Evolutionary conservation across 1,140 invertebrate genomes (phyloP), one percentile per base, ranked within the genome.

Genomic region (Phenacoccus solenopsis): DNA sequence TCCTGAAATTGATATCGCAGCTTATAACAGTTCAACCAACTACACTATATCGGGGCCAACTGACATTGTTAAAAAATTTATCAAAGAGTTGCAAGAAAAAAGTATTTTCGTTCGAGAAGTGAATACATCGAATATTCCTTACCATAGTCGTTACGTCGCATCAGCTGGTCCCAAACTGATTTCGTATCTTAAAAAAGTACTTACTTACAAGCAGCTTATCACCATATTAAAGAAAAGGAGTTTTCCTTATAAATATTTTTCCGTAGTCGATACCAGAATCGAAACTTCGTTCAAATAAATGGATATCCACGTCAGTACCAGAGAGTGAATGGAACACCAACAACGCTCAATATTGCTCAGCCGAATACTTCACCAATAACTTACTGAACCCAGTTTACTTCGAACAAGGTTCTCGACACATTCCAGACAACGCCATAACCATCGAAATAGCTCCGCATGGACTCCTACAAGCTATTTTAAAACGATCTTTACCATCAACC

Each of bases 31-130:
- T 21, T 13, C 21, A n/a, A 67, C 35, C 25, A 74, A 69, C 57
- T 88, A 91, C 32, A 95, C 92, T 0, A 86, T 96, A 68, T 94
- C 92, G 4, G 94, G 93, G 1, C 90, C 90, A 3, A 83, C 83
- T 28, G 86, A 87, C 32, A 82, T 84, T 38, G 87, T 94, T 74
- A 80, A 82, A 69, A 77, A 78, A 28, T 92, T 91, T 77, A 86
- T 92, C 0, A 82, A 80, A 2, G 79, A 90, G 73, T 77, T 91
- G 5, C 83, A 90, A 77, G 24, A 79, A 0, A 84, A 90, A 73
- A 86, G 86, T 1, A 84, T 94, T 27, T 96, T 96, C 78, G 91
- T 89, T 4, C 87, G 88, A 75, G 83, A 88, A 75, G 91, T 95
- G 0, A 86, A 90, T 57, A 88, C 87, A 73, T 86, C 88, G 35